phyloP scores from a whole-genome alignment of 2,888 invertebrate genomes.

The Drosophila ezoana region DNA sequence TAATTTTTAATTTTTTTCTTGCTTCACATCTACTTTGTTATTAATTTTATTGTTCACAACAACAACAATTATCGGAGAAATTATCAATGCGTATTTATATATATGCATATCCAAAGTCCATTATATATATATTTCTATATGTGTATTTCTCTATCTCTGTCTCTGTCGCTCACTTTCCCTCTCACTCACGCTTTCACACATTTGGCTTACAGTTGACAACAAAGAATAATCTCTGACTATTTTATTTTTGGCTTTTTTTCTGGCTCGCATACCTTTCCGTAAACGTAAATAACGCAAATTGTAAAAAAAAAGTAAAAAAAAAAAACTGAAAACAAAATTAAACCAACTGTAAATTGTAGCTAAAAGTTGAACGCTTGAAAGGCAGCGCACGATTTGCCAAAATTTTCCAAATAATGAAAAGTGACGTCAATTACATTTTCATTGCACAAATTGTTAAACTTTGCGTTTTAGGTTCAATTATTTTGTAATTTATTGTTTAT shows the following conservation, averaged over 20 bases:
- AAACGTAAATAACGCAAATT: conserved; percentile 75
- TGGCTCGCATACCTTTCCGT: conserved; percentile 72
- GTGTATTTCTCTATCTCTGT: conserved; percentile 49
- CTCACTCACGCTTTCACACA: conserved; percentile 71
- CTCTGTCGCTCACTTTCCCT: conserved; percentile 50
- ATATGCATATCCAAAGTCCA: conserved; percentile 37
- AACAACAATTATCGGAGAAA: conserved; percentile 21
- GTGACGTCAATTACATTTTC: conserved; percentile 44
- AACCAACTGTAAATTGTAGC: conserved; percentile 71
- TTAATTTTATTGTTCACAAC: conserved; percentile 55
- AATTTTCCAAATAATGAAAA: conserved; percentile 38
- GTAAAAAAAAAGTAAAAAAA: conserved; percentile 43
- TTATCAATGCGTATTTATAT: conserved; percentile 44
- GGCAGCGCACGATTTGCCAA: conserved; percentile 63
- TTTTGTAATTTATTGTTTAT: conserved; percentile 78
- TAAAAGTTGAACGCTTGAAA: conserved; percentile 80
- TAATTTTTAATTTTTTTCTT: conserved; percentile 72
- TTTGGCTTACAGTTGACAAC: conserved; percentile 76
- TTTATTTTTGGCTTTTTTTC: conserved; percentile 45
- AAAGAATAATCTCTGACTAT: conserved; percentile 48
- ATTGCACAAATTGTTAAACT: conserved; percentile 68
- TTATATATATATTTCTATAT: conserved; percentile 25
- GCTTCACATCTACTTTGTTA: conserved; percentile 66
- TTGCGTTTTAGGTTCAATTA: conserved; percentile 77
- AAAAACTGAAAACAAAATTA: conserved; percentile 30